phyloP scores from a whole-genome alignment of 2,888 invertebrate genomes.

The Mechanitis mazaeus region DNA sequence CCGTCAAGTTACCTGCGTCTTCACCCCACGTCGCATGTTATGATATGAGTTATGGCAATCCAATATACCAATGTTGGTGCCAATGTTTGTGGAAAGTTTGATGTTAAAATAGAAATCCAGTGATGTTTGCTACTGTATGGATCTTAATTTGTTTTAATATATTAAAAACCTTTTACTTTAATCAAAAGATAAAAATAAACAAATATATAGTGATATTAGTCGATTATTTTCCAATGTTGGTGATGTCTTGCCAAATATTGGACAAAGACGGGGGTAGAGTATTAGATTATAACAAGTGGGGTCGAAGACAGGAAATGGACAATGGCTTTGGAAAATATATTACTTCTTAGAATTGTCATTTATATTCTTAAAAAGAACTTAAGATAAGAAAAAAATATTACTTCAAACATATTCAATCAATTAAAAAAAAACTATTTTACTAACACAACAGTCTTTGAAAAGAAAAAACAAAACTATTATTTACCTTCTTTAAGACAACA shows the following conservation, averaged over 20 bases:
- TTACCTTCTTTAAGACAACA: too few relatives aligned
- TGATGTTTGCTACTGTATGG: too few relatives aligned
- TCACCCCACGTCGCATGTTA: slow-evolving; percentile 47
- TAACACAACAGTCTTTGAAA: too few relatives aligned
- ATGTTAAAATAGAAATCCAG: slow-evolving; percentile 10
- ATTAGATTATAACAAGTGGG: slow-evolving; percentile 70
- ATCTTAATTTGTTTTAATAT: too few relatives aligned
- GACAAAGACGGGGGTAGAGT: slow-evolving; percentile 43
- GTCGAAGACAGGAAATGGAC: slow-evolving; percentile 60
- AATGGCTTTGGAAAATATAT: slow-evolving; percentile 48
- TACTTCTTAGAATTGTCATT: slow-evolving; percentile 13
- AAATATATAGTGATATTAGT: not conserved
- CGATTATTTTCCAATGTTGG: slow-evolving; percentile 15
- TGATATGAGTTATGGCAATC: slow-evolving; percentile 29
- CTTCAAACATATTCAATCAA: too few relatives aligned
- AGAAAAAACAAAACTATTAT: too few relatives aligned
- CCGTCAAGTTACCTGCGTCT: slow-evolving; percentile 68
- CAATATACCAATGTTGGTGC: slow-evolving; percentile 32
- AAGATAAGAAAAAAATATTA: not conserved
- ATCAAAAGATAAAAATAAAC: too few relatives aligned
- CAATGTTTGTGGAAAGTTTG: slow-evolving; percentile 41
- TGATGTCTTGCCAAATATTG: slow-evolving; percentile 36
- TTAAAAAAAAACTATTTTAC: too few relatives aligned
- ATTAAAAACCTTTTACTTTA: too few relatives aligned
- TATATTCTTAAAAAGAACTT: not conserved